Evolutionary conservation across 2,888 invertebrate species (phyloP).

Genomic region (Allacma fusca): DNA sequence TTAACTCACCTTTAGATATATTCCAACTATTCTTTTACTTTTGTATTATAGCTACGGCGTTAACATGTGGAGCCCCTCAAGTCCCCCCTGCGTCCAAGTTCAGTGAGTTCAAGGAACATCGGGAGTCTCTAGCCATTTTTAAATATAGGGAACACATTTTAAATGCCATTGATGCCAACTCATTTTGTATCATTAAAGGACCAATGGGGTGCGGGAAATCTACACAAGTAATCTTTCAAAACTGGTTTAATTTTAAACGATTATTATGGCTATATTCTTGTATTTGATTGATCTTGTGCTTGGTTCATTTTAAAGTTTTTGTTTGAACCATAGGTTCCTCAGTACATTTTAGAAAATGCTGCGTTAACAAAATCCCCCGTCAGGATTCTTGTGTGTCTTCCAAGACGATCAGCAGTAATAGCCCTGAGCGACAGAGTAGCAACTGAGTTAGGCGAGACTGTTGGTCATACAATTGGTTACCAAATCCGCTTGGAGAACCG

Average conservation of each 20-base stretch:
- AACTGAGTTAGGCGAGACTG: constrained; percentile 68
- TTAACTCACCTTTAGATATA: too few relatives aligned
- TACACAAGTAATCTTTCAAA: constrained; percentile 83
- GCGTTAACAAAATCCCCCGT: constrained; percentile 71
- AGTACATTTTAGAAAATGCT: constrained; percentile 84
- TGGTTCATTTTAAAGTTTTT: too few relatives aligned
- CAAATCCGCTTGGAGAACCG: constrained; percentile 91
- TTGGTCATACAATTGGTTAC: constrained; percentile 78
- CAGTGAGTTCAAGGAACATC: constrained; percentile 36
- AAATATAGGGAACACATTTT: constrained; percentile 73
- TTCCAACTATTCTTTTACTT: too few relatives aligned
- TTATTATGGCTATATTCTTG: too few relatives aligned
- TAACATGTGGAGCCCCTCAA: too few relatives aligned
- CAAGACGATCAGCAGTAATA: constrained; percentile 88
- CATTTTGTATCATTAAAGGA: constrained; percentile 74
- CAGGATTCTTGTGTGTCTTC: constrained; percentile 92
- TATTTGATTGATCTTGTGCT: too few relatives aligned
- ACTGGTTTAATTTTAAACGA: too few relatives aligned
- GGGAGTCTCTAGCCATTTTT: constrained; percentile 76
- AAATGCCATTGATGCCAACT: constrained; percentile 72
- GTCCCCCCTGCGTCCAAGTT: background rate
- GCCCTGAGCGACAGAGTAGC: constrained; percentile 87
- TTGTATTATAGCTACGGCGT: too few relatives aligned
- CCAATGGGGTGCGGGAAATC: constrained; percentile 88
- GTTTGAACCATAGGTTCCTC: constrained; percentile 89